Base-by-base conservation (phyloP, 2,113 vertebrate species). In the Xenopus laevis region DNA sequence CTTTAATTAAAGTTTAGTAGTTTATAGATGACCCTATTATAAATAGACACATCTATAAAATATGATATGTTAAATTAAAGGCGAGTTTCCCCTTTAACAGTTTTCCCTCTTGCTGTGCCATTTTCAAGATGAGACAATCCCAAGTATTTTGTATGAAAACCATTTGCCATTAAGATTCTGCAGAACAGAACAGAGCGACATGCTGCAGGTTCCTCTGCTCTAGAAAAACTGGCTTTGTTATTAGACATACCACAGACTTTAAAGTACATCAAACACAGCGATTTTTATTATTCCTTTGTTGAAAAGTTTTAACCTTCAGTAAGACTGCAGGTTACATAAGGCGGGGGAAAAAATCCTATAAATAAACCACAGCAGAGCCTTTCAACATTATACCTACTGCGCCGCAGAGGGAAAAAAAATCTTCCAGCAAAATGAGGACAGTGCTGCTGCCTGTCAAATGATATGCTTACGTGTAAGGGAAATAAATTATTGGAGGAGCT, bases 241-340 rank as follows among this genome's bases (percentile, higher is more conserved):
- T 75, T 75, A 69, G 73, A 62, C 23, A 75, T 53, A 27, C 59
- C 74, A 18, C 23, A 70, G 74, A 69, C 58, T 68, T 77, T 70
- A 70, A 77, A 70, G 30, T 23, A 70, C 60, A 70, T 77, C 74
- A 70, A 77, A 77, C 46, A 47, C 67, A 57, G 30, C 11, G 23
- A 63, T 70, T 76, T 77, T 70, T 77, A 75, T 75, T 75, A 75
- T 75, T 75, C 73, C 68, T 75, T 75, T 75, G 73, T 50, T 61
- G 74, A 69, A 47, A 70, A 46, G 67, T 70, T 77, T 71, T 77
- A 77, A 77, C 74, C 74, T 77, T 77, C 74, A 70, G 74, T 77
- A 70, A 77, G 70, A 77, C 66, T 77, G 74, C 58, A 70, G 67
- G 74, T 70, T 77, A 70, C 60, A 64, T 63, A 77, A 77, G 59